These are phyloP conservation scores for Vulpes vulpes DNA, from an alignment of 2,113 vertebrate genomes.

Conservation along the genomic window DNA sequence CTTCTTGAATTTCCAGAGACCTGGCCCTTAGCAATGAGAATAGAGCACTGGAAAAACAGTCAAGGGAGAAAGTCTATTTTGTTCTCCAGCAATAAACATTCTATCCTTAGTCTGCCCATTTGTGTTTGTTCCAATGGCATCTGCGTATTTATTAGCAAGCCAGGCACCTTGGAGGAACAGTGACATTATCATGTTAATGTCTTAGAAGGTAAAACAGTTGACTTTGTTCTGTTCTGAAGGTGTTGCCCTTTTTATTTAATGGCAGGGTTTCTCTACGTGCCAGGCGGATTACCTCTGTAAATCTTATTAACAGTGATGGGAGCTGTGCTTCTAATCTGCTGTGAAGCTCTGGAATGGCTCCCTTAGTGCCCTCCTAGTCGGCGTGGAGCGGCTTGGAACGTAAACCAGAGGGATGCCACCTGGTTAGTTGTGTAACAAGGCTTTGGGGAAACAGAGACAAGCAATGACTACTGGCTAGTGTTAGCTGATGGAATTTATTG, in stretches of 20 bases:
- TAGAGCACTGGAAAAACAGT: background rate
- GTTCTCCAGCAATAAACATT: conserved; percentile 58
- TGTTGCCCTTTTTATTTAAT: conserved; percentile 80
- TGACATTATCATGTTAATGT: conserved; percentile 81
- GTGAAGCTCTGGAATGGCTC: background rate
- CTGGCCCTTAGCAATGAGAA: background rate
- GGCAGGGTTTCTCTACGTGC: conserved; percentile 50
- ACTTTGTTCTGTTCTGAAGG: conserved; percentile 77
- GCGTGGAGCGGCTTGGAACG: background rate
- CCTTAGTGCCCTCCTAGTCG: background rate
- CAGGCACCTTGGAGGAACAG: conserved; percentile 62
- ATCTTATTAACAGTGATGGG: conserved; percentile 62
- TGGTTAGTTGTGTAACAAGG: background rate
- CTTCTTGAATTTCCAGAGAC: background rate
- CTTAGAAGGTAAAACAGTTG: conserved; percentile 78
- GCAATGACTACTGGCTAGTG: background rate
- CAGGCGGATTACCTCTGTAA: conserved; percentile 57
- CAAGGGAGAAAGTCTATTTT: conserved; percentile 42
- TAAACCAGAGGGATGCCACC: background rate
- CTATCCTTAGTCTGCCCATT: conserved; percentile 15
- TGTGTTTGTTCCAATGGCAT: conserved; percentile 58
- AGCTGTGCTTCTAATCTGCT: background rate
- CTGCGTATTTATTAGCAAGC: conserved; percentile 74
- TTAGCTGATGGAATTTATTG: background rate
- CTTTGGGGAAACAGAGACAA: conserved; percentile 31